Base-by-base conservation (phyloP, 2,888 invertebrate genomes). In the Diarsia mendica region DNA sequence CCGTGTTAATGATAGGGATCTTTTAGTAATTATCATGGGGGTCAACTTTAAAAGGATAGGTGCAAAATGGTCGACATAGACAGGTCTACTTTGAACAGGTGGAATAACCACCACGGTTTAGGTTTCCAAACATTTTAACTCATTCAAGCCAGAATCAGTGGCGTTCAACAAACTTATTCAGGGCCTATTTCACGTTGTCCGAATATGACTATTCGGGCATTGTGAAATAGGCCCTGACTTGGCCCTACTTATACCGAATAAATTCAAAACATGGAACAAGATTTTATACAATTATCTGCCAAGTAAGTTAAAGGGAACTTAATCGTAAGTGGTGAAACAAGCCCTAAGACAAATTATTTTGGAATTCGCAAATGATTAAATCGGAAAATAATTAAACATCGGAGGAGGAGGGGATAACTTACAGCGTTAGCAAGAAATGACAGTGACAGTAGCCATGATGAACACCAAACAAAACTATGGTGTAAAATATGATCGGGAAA, bases 1-100 rank as follows among this genome's bases (percentile, higher is more conserved):
- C 78, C 77, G 82, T 88, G 82, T 79, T 67, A 75, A 75, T 49
- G 74, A 68, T 86, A 84, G 71, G 71, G 66, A 72, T 65, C 61
- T 74, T 55, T 53, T 48, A 60, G 48, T 64, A 55, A 70, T 70
- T 82, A 84, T 86, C 84, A 68, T 66, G 33, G 60, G 53, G 55
- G 49, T 78, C n/a, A 48, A 44, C n/a, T 49, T 76, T 23, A 18
- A 77, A 70, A 70, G 18, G 23, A 44, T 33, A 55, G 18, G 28
- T 60, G 73, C 18, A 51, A 20, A 28, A 60, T 39, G 4, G 9
- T 70, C 13, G 48, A 44, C 8, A 15, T 18, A 23, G 6, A 6
- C 13, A 60, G 48, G 28, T 67, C 44, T 1, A 48, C 3, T 8
- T 15, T 15, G 46, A 20, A 10, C 48, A 44, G 28, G 60, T 48